Evolutionary conservation across 2,797 vertebrate genomes (phyloP), one percentile per base, ranked within the genome.

Genomic region (Coendou prehensilis): DNA sequence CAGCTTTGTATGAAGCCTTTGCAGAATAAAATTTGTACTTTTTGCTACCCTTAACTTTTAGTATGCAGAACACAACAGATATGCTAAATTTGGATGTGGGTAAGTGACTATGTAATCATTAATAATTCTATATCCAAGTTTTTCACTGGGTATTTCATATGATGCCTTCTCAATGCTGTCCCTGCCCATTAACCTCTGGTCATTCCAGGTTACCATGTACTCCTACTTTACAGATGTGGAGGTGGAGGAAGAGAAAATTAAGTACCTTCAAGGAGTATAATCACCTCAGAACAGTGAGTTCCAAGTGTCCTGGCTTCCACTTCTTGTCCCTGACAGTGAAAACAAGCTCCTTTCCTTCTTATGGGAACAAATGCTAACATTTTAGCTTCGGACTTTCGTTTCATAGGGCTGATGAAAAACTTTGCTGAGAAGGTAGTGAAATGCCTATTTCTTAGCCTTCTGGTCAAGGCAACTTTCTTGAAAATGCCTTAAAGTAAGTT

Each of bases 351-450:
- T 88, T 91, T 91, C 61, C 84, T 92, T 92, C 86, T 89, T 47
- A 0, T 91, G 92, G 89, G 81, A 96, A 93, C 69, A 83, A 92
- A 33, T 37, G 47, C 28, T 88, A 86, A 96, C 47, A 23, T 83
- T 92, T 93, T 3, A 1, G 88, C 90, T 95, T 93, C 37, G 71
- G 79, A 93, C 47, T 87, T 95, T 59, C 75, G 87, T 52, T 94
- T 92, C 69, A 87, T 23, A 78, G 90, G 73, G 7, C 67, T 89
- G 79, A 56, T 69, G 54, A 64, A 86, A 89, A 94, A 75, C 87
- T 91, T 69, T 89, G 45, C 94, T 69, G 73, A 93, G 64, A 96
- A 87, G 69, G 54, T 85, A 86, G 64, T 86, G 86, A 95, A 94
- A 91, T 54, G 50, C 88, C 33, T 78, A 28, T 20, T 93, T 93